Evolutionary conservation across 2,888 invertebrate species (phyloP).

Genomic region (Torymus auratus): DNA sequence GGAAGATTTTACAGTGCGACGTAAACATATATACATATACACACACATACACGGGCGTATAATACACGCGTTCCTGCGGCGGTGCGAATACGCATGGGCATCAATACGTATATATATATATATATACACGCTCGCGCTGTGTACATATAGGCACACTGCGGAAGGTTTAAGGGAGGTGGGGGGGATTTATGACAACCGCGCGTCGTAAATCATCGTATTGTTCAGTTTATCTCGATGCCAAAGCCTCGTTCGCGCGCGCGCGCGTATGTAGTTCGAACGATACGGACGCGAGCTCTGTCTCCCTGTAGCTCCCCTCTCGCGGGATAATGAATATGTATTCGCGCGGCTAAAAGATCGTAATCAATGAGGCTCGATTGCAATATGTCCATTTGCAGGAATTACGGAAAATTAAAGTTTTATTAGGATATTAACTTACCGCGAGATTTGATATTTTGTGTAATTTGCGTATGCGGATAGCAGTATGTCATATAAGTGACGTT

Average conservation of each 20-base stretch:
- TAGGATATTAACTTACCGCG: conserved; percentile 18
- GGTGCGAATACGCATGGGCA: too few relatives aligned
- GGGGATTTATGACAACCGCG: conserved; percentile 48
- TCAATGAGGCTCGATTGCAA: conserved; percentile 46
- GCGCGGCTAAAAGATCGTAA: conserved; percentile 46
- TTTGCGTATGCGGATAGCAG: neutral
- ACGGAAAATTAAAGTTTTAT: conserved; percentile 52
- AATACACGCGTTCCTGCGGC: neutral
- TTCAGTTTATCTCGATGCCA: conserved; percentile 55
- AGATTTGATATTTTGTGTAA: neutral
- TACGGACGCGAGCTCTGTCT: neutral
- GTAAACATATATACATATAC: conserved; percentile 3
- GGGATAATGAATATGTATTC: conserved; percentile 51
- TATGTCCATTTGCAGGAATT: conserved; percentile 36
- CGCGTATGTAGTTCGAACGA: conserved; percentile 7
- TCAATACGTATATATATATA: neutral
- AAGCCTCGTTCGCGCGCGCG: conserved; percentile 20
- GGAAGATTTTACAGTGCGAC: conserved; percentile 40
- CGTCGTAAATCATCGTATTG: conserved; percentile 57
- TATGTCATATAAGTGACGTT: conserved; percentile 6
- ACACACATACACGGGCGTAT: neutral
- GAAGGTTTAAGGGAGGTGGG: neutral
- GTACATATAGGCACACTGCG: conserved; percentile 7
- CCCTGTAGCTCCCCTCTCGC: too few relatives aligned
- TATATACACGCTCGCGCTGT: neutral